Percentiles rank a stretch among this genome's conserved stretches.
phyloP scores from a whole-genome alignment of 2,113 vertebrate genomes.

The Australoheros scitulus region DNA sequence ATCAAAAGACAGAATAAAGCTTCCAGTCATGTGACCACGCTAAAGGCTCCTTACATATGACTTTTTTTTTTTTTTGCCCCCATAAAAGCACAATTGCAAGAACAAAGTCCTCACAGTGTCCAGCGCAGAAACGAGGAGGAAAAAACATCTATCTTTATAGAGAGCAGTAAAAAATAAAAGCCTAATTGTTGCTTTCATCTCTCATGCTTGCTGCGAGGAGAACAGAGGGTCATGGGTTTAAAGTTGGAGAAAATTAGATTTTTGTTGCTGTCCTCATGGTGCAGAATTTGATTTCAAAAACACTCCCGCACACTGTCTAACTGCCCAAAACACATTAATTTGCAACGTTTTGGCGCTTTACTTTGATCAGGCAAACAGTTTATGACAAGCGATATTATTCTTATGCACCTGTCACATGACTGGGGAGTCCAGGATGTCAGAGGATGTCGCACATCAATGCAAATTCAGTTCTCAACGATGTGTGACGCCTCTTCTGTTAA shows the following conservation, averaged over 20 bases:
- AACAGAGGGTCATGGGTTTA: neutral
- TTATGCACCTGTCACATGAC: neutral
- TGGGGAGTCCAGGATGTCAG: neutral
- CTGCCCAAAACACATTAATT: neutral
- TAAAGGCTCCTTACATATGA: neutral
- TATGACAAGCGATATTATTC: neutral
- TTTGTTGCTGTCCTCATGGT: neutral
- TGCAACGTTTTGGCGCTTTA: neutral
- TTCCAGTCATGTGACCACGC: neutral
- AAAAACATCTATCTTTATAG: neutral
- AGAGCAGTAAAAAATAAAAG: neutral
- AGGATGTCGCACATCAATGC: accelerated
- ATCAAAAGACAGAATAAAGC: neutral
- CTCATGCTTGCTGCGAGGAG: neutral
- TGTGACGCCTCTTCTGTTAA: neutral
- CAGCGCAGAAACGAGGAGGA: neutral
- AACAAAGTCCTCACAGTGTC: neutral
- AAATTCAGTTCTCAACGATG: neutral
- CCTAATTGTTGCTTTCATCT: neutral
- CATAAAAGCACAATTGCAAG: neutral
- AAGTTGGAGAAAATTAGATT: neutral
- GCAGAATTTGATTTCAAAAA: neutral
- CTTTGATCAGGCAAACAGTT: neutral
- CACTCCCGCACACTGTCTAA: neutral
- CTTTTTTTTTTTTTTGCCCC: neutral